Percentiles rank a stretch among this genome's conserved stretches.
phyloP scores from a whole-genome alignment of 2,113 vertebrate genomes.

The Aleadryas rufinucha region DNA sequence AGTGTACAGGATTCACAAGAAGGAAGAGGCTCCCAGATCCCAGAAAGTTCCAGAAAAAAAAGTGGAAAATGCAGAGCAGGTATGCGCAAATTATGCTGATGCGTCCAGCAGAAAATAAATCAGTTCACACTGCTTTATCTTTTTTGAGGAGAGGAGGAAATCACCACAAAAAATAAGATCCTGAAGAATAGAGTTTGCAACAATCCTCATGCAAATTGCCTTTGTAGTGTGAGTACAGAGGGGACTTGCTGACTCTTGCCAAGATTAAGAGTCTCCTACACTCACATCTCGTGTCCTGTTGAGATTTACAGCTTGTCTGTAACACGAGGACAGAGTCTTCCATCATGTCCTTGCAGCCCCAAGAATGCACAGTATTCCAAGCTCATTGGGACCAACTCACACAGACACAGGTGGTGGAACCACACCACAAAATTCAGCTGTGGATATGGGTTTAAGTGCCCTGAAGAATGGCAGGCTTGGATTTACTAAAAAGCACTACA shows the following conservation, averaged over 20 bases:
- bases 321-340: neutral
- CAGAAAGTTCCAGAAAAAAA: neutral
- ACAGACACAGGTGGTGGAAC: rapidly evolving
- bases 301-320: neutral
- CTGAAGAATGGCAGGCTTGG: neutral
- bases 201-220: neutral
- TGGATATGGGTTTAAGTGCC: neutral
- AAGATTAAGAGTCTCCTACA: neutral
- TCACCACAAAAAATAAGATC: neutral
- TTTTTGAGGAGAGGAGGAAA: neutral
- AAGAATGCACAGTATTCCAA: neutral
- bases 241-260: neutral
- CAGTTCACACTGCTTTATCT: neutral
- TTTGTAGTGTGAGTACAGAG: neutral
- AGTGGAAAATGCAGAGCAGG: neutral
- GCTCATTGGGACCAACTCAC: rapidly evolving
- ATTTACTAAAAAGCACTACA: neutral
- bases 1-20: neutral
- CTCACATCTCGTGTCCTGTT: neutral
- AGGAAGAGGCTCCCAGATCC: neutral
- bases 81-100: neutral
- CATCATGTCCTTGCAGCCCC: neutral
- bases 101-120: neutral
- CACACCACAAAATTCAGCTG: neutral
- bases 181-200: neutral